Evolutionary conservation across 2,888 invertebrate species (phyloP).

Genomic region (Agriopis aurantiaria): DNA sequence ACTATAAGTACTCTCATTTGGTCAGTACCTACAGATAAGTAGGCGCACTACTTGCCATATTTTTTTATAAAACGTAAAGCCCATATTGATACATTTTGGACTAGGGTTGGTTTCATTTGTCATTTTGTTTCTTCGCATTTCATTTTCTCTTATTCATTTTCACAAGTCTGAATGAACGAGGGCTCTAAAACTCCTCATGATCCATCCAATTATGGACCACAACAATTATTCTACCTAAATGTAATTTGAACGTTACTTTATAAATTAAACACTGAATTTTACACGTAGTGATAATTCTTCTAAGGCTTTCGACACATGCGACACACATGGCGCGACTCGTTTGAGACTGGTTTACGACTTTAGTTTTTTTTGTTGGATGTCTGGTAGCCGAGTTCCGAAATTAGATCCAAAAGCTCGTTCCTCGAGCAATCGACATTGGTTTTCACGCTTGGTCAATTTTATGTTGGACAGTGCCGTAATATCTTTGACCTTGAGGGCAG

Average conservation of each 20-base stretch:
- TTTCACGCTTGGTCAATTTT: no score
- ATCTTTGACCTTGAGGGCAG: no score
- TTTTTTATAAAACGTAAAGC: not conserved
- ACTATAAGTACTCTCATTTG: not conserved
- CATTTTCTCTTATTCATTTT: slow-evolving; percentile 5
- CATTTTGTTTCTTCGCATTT: not conserved
- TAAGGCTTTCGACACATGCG: no score
- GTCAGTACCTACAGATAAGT: not conserved
- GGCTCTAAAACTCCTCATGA: not conserved
- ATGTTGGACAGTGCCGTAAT: no score
- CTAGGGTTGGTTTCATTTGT: not conserved
- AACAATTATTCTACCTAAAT: not conserved
- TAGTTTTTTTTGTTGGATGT: no score
- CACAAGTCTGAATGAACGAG: slow-evolving; percentile 12
- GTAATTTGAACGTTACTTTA: slow-evolving; percentile 1
- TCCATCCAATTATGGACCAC: no score
- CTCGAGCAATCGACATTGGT: no score
- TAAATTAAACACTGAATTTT: not conserved
- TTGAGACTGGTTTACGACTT: no score
- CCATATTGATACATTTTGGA: not conserved
- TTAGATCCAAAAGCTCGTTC: no score
- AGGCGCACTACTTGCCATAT: not conserved
- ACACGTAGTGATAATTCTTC: not conserved
- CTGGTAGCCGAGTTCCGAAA: no score
- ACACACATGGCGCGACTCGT: no score